phyloP scores from a whole-genome alignment of 1,140 invertebrate genomes.

The Samia ricini region DNA sequence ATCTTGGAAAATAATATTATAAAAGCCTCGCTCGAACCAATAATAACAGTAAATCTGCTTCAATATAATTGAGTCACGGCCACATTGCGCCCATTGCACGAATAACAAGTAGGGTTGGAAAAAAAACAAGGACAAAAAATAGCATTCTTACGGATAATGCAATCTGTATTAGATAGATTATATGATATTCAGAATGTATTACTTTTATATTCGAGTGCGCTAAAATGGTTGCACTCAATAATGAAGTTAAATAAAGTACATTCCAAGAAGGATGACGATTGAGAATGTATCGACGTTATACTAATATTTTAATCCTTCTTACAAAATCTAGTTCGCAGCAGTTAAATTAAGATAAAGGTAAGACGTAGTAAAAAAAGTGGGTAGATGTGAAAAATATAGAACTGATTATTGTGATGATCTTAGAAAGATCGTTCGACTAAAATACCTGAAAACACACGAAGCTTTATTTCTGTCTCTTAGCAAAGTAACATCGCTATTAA shows the following conservation, averaged over 20 bases:
- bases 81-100: not conserved
- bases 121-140: not conserved
- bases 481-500: not conserved
- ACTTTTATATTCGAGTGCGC: no score
- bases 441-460: not conserved
- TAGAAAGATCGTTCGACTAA: not conserved
- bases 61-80: not conserved
- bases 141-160: not conserved
- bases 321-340: not conserved
- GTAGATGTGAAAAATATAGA: not conserved
- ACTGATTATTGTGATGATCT: not conserved
- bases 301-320: no score
- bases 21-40: not conserved
- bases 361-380: not conserved
- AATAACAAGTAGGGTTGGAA: not conserved
- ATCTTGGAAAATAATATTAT: not conserved
- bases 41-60: not conserved
- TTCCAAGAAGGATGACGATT: no score
- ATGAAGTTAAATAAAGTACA: no score
- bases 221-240: no score
- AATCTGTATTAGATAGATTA: not conserved
- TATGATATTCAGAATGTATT: no score
- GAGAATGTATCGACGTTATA: no score
- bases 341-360: no score
- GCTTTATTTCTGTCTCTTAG: no score